phyloP scores from a whole-genome alignment of 2,888 invertebrate genomes.

The Agonopterix heracliana region DNA sequence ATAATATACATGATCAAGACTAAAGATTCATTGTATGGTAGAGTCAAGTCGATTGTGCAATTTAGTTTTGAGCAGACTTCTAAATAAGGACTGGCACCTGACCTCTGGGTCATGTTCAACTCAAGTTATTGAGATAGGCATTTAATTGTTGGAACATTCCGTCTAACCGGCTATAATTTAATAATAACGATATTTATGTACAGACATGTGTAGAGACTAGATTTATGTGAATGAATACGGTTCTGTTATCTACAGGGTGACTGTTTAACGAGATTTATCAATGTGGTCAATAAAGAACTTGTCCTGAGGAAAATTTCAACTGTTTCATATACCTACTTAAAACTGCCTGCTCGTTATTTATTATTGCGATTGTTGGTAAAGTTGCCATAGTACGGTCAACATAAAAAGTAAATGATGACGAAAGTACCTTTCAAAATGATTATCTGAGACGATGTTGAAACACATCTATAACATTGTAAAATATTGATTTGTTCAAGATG shows the following conservation, averaged over 20 bases:
- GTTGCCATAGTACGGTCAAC: too few relatives aligned
- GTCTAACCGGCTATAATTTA: conserved; percentile 18
- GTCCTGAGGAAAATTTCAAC: too few relatives aligned
- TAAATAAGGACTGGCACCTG: conserved; percentile 35
- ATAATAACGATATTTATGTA: conserved; percentile 19
- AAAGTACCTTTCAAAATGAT: too few relatives aligned
- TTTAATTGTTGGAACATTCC: conserved; percentile 24
- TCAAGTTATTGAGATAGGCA: conserved; percentile 23
- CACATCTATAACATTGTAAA: too few relatives aligned
- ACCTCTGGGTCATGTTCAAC: conserved; percentile 39
- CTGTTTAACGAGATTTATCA: conserved; percentile 25
- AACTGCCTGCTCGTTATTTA: too few relatives aligned
- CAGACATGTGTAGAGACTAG: conserved; percentile 12
- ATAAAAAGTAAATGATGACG: too few relatives aligned
- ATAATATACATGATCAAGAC: background rate
- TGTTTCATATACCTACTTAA: too few relatives aligned
- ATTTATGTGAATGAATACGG: conserved; percentile 15
- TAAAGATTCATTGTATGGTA: background rate
- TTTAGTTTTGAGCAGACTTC: conserved; percentile 12
- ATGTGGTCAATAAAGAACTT: too few relatives aligned
- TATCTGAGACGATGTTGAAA: too few relatives aligned
- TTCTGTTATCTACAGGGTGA: conserved; percentile 14
- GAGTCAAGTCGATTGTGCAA: background rate
- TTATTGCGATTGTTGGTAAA: too few relatives aligned
- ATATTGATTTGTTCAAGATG: too few relatives aligned